A percentile compares a stretch with the other conserved stretches of the same genome.
Evolutionary conservation across 2,888 invertebrate genomes (phyloP).

Genomic region (Oscheius sp.): DNA sequence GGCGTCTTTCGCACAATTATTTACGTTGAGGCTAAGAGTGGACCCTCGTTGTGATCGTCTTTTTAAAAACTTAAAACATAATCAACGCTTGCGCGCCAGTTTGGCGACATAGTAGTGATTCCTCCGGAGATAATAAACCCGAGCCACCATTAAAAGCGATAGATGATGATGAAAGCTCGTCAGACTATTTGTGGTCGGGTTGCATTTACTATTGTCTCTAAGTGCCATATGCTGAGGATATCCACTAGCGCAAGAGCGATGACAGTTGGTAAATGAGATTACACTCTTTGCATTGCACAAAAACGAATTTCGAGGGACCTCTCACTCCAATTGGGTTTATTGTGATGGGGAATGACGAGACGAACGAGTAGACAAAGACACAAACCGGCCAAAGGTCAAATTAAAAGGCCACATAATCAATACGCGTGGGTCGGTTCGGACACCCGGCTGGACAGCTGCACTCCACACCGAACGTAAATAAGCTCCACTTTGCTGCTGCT

Average conservation of each 20-base stretch:
- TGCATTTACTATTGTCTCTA: no score
- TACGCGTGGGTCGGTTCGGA: constrained; percentile 23
- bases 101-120: no score
- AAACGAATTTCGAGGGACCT: no score
- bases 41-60: no score
- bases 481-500: constrained; percentile 11
- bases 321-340: no score
- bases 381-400: constrained; percentile 28
- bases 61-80: no score
- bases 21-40: neutral
- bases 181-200: no score
- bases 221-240: no score
- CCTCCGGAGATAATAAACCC: no score
- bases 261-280: constrained; percentile 21
- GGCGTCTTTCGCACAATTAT: constrained; percentile 12
- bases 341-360: neutral
- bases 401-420: constrained; percentile 26
- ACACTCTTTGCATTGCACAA: constrained; percentile 1
- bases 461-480: constrained; percentile 22
- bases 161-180: no score
- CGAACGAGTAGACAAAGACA: constrained; percentile 9
- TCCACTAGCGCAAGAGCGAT: constrained; percentile 6
- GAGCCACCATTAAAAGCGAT: no score
- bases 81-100: no score
- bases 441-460: constrained; percentile 31